These are phyloP conservation scores for Sebastes hubbsi DNA, from an alignment of 2,797 vertebrate genomes.

Conservation along the genomic window DNA sequence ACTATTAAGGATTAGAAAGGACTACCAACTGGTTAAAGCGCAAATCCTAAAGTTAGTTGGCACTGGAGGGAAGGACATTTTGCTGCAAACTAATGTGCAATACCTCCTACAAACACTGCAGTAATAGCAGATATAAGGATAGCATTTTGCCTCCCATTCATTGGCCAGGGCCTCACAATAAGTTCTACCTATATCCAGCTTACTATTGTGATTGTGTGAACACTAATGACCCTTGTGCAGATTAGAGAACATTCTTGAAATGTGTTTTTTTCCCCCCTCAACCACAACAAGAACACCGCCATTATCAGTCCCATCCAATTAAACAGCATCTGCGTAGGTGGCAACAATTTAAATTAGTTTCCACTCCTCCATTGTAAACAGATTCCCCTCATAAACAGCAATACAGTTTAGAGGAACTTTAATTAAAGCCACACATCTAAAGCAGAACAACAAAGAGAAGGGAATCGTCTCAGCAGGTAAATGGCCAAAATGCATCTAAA, in stretches of 20 bases:
- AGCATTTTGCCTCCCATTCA: not conserved
- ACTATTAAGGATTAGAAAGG: slow-evolving; percentile 61
- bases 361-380: slow-evolving; percentile 14
- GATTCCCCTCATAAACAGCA: not conserved
- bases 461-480: not conserved
- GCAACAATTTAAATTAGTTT: slow-evolving; percentile 24
- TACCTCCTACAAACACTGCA: not conserved
- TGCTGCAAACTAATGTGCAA: not conserved
- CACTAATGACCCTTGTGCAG: not conserved
- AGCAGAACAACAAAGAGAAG: not conserved
- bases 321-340: slow-evolving; percentile 38
- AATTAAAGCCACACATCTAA: slow-evolving; percentile 18
- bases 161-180: not conserved
- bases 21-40: slow-evolving; percentile 50
- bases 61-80: not conserved
- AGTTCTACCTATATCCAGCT: not conserved
- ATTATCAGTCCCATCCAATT: slow-evolving; percentile 7
- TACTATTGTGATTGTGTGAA: not conserved
- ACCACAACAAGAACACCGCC: slow-evolving; percentile 4
- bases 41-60: slow-evolving; percentile 35
- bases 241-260: not conserved
- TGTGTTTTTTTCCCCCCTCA: not conserved
- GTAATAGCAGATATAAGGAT: not conserved
- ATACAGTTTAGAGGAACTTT: not conserved
- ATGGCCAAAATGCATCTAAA: not conserved